phyloP scores from a whole-genome alignment of 2,113 vertebrate genomes.

The Motacilla tschutschensis region DNA sequence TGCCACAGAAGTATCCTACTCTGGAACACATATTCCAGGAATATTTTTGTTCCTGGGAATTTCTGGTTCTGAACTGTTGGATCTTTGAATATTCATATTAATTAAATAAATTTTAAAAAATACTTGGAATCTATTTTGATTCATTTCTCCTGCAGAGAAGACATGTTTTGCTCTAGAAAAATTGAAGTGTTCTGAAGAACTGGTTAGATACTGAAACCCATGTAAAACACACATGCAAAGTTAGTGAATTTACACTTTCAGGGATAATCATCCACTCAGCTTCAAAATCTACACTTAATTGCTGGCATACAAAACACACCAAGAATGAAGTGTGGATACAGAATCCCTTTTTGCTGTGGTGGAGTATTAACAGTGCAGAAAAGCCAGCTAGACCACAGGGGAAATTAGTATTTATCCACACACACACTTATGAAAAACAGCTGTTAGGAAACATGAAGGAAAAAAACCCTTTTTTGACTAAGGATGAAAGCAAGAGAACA shows the following conservation, averaged over 20 bases:
- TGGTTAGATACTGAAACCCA: neutral
- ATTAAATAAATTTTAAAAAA: neutral
- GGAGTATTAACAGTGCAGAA: neutral
- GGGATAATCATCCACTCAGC: neutral
- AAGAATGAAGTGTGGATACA: neutral
- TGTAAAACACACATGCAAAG: neutral
- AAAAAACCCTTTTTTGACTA: neutral
- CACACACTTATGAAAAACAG: neutral
- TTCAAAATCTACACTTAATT: neutral
- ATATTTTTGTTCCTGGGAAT: neutral
- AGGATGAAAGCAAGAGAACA: neutral
- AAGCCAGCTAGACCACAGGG: neutral
- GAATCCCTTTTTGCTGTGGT: neutral
- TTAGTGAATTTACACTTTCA: neutral
- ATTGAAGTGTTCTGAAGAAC: neutral
- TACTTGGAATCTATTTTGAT: neutral
- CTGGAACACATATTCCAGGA: neutral
- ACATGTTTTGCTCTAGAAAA: neutral
- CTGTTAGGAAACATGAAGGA: neutral
- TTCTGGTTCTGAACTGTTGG: neutral
- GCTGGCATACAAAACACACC: neutral
- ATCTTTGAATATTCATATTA: neutral
- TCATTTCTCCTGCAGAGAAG: neutral
- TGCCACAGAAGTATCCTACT: neutral
- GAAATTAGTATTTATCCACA: neutral